These are phyloP conservation scores for Tipula lateralis DNA, from an alignment of 2,888 invertebrate genomes.

Conservation along the genomic window DNA sequence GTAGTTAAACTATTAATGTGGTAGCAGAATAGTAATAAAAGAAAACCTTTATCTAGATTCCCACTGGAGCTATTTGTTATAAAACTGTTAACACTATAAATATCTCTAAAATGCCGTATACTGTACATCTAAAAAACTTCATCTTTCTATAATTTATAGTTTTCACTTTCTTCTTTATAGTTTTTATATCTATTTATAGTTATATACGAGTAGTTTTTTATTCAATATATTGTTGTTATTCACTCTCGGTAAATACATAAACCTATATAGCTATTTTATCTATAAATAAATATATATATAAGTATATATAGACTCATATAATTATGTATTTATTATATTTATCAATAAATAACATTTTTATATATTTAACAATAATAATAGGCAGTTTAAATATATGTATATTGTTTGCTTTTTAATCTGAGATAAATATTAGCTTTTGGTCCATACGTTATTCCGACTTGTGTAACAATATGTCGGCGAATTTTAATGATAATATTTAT, in stretches of 20 bases:
- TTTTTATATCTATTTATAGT: slow-evolving; percentile 11
- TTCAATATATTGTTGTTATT: neutral
- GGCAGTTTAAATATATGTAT: neutral
- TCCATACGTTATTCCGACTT: neutral
- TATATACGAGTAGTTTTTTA: neutral
- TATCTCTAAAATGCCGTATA: neutral
- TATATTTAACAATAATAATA: neutral
- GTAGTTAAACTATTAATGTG: slow-evolving; percentile 11
- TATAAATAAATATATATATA: neutral
- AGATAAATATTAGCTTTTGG: neutral
- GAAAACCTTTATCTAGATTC: neutral
- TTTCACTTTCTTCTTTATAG: slow-evolving; percentile 11
- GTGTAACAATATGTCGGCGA: neutral
- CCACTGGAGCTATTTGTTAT: neutral
- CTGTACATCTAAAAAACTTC: neutral
- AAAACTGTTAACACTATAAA: slow-evolving; percentile 9
- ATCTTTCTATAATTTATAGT: slow-evolving; percentile 4
- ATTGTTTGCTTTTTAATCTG: neutral
- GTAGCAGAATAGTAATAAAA: neutral
- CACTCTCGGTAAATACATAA: neutral
- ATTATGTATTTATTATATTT: neutral
- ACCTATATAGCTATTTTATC: neutral
- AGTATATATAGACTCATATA: neutral
- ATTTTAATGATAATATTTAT: neutral
- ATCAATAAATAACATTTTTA: neutral